These are phyloP conservation scores for Trissolcus japonicus DNA, from an alignment of 2,888 invertebrate genomes.

Conservation along the genomic window DNA sequence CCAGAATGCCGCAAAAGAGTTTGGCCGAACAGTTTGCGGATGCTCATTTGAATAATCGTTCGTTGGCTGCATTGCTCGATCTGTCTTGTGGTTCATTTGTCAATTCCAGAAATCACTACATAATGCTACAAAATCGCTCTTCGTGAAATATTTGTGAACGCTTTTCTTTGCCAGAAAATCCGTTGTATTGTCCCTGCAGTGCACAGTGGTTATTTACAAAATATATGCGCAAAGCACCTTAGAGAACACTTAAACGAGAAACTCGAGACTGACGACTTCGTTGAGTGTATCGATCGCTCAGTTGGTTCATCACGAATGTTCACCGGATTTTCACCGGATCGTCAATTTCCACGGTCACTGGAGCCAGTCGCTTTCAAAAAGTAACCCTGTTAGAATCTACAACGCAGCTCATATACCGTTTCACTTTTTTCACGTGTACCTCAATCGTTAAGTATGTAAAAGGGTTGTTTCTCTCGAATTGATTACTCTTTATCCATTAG, in stretches of 20 bases:
- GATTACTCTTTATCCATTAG: neutral
- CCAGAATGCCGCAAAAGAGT: neutral
- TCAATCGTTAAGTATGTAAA: no score
- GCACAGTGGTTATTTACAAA: constrained; percentile 46
- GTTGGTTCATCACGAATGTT: constrained; percentile 38
- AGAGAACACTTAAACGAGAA: constrained; percentile 36
- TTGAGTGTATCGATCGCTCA: constrained; percentile 47
- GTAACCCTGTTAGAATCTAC: constrained; percentile 22
- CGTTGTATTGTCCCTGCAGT: constrained; percentile 37
- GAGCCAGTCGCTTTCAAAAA: constrained; percentile 17
- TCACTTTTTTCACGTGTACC: constrained; percentile 17
- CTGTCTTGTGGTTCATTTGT: constrained; percentile 4
- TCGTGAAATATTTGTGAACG: constrained; percentile 35
- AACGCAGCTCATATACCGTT: constrained; percentile 25
- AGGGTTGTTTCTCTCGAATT: no score
- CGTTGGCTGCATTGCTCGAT: neutral
- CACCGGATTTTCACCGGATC: constrained; percentile 55
- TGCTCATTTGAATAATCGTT: constrained; percentile 14
- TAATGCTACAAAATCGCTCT: constrained; percentile 5
- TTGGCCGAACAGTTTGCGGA: constrained; percentile 9
- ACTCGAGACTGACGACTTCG: constrained; percentile 45
- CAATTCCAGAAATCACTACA: constrained; percentile 11
- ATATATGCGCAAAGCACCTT: constrained; percentile 40
- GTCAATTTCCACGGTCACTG: constrained; percentile 56
- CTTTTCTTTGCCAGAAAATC: constrained; percentile 44